Percentiles rank a stretch among this genome's conserved stretches.
phyloP scores from a whole-genome alignment of 2,113 vertebrate species.

The Ammodytes dubius region DNA sequence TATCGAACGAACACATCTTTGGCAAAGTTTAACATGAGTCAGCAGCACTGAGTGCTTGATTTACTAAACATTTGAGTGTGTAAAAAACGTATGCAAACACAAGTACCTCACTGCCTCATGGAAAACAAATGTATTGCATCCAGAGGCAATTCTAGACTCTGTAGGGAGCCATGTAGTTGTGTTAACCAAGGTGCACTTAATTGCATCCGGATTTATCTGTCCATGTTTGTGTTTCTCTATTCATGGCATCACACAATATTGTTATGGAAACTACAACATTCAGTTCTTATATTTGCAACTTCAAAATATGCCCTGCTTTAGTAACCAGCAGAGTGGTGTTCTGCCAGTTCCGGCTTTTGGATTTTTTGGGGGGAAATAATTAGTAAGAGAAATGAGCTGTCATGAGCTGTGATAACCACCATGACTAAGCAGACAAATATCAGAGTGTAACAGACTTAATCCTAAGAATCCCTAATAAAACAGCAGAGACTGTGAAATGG shows the following conservation, averaged over 20 bases:
- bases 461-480: conserved; percentile 8
- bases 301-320: neutral
- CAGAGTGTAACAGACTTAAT: neutral
- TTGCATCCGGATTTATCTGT: neutral
- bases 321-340: neutral
- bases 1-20: neutral
- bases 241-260: neutral
- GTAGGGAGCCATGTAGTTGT: no score
- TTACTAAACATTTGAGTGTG: no score
- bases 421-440: neutral
- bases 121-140: no score
- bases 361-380: neutral
- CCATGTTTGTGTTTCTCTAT: neutral
- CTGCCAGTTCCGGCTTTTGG: neutral
- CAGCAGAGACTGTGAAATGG: neutral
- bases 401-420: neutral
- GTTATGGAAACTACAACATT: neutral
- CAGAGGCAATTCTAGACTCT: no score
- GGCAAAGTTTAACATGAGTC: neutral
- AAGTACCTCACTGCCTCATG: no score
- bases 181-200: neutral
- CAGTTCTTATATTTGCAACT: neutral
- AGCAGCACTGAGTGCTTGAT: neutral
- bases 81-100: no score
- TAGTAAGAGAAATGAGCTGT: neutral